Conservation (phyloP, 2,888 invertebrate genomes). For the Cerastis leucographa region DNA sequence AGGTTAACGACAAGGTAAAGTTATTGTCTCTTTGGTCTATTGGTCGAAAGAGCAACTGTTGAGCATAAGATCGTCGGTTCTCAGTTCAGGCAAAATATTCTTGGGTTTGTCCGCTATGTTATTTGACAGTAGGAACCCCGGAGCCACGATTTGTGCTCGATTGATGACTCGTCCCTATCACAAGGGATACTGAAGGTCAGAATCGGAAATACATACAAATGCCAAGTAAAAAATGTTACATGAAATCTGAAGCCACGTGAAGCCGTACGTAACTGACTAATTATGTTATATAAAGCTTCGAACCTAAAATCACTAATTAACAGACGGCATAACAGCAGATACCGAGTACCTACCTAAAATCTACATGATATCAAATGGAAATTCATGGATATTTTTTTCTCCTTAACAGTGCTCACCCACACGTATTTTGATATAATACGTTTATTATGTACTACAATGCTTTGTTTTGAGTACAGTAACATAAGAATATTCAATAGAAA, state of each 20-base stretch:
- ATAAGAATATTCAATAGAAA: not conserved
- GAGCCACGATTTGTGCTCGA: not conserved
- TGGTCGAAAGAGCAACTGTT: not conserved
- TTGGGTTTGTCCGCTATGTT: not conserved
- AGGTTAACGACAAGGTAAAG: not conserved
- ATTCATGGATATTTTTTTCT: not conserved
- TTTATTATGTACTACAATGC: too few relatives aligned
- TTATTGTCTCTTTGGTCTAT: not conserved
- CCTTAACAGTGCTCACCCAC: too few relatives aligned
- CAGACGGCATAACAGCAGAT: not conserved
- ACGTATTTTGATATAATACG: too few relatives aligned
- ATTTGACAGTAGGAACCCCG: not conserved
- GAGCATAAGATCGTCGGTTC: not conserved
- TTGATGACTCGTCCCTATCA: not conserved
- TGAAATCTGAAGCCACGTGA: not conserved
- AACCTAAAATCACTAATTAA: constrained; percentile 6
- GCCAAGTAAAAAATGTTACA: constrained; percentile 2
- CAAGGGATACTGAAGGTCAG: not conserved
- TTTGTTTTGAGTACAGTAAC: too few relatives aligned
- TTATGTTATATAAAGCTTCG: not conserved
- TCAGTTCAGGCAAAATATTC: not conserved
- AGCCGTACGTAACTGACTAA: not conserved
- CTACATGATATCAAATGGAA: not conserved
- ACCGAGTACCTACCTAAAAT: not conserved
- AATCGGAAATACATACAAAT: not conserved